phyloP scores from a whole-genome alignment of 2,888 invertebrate genomes.

The Pandemis corylana region DNA sequence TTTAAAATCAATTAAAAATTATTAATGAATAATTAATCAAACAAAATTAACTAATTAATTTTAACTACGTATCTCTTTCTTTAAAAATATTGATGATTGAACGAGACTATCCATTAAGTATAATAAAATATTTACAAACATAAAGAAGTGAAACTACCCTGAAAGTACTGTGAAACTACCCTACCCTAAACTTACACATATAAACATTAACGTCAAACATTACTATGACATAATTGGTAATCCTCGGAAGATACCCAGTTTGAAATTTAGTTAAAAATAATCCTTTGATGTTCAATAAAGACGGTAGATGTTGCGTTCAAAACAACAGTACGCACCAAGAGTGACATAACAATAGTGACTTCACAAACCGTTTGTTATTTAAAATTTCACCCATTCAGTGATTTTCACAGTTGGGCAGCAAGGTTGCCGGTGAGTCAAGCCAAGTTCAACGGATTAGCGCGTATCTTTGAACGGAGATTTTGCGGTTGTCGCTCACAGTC shows the following conservation, averaged over 20 bases:
- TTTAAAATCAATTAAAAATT: neutral
- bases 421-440: conserved; percentile 28
- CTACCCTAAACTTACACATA: neutral
- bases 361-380: conserved; percentile 5
- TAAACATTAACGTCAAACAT: neutral
- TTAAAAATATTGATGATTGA: too few species aligned
- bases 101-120: too few species aligned
- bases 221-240: neutral
- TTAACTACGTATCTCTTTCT: neutral
- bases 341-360: conserved; percentile 9
- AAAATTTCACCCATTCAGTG: conserved; percentile 22
- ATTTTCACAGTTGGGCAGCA: conserved; percentile 21
- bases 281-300: neutral
- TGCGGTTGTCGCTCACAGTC: conserved; percentile 26
- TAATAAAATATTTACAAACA: neutral
- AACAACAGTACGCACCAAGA: conserved; percentile 7
- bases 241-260: neutral
- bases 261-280: neutral
- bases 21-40: neutral
- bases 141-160: conserved; percentile 1
- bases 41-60: neutral
- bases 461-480: conserved; percentile 25
- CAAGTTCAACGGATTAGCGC: conserved; percentile 30
- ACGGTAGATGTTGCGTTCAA: neutral
- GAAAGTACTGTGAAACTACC: too few species aligned